Evolutionary conservation across 2,888 invertebrate species (phyloP).

Genomic region (Horisme vitalbata): DNA sequence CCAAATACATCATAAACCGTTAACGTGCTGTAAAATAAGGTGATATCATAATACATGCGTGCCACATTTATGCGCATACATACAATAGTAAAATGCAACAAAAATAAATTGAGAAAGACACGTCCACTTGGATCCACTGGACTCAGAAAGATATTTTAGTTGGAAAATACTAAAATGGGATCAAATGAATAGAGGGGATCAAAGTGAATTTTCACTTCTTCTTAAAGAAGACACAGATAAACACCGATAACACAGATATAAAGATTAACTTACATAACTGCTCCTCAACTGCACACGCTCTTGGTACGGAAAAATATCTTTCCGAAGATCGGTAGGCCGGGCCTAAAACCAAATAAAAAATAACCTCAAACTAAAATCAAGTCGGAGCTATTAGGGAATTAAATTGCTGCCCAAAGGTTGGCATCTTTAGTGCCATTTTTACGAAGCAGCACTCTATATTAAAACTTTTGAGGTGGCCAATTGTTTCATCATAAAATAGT

Average conservation of each 20-base stretch:
- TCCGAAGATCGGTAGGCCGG: conserved; percentile 24
- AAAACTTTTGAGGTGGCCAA: too few relatives aligned
- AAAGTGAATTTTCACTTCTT: conserved; percentile 1
- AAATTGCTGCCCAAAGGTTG: too few relatives aligned
- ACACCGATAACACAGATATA: conserved; percentile 14
- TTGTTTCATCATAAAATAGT: too few relatives aligned
- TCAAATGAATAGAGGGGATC: too few relatives aligned
- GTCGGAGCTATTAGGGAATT: neutral
- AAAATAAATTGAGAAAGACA: neutral
- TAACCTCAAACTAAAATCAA: conserved; percentile 14
- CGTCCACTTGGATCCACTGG: conserved; percentile 6
- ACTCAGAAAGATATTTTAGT: neutral
- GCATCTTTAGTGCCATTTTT: too few relatives aligned
- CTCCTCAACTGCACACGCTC: conserved; percentile 20
- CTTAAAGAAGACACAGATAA: neutral
- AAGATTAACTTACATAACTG: conserved; percentile 18
- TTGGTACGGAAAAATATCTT: conserved; percentile 23
- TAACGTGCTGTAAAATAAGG: too few relatives aligned
- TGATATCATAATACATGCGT: neutral
- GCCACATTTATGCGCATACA: neutral
- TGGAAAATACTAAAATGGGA: too few relatives aligned
- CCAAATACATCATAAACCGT: too few relatives aligned
- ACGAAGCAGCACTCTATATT: too few relatives aligned
- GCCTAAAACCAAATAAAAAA: conserved; percentile 26
- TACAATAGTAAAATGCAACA: neutral